Conservation (phyloP, 1,140 invertebrate species). For the Aphaenogaster rudis region DNA sequence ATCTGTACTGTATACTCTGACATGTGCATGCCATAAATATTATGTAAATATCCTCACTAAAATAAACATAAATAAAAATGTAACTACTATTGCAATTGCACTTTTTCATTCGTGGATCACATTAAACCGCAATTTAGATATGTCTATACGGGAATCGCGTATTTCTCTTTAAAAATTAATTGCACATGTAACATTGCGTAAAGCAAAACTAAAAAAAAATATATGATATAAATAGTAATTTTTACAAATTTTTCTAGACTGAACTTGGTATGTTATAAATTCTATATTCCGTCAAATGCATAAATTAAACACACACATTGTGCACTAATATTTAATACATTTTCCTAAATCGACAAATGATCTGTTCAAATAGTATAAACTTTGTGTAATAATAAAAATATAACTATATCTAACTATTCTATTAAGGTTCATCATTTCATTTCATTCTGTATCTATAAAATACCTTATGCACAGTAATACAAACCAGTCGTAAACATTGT, state of each 20-base stretch:
- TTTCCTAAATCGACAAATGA: slow-evolving; percentile 29
- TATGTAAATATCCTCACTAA: slow-evolving; percentile 27
- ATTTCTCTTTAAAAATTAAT: slow-evolving; percentile 14
- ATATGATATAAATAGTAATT: slow-evolving; percentile 21
- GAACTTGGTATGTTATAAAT: neutral
- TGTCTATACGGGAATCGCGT: neutral
- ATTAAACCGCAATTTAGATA: neutral
- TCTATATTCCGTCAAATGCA: slow-evolving; percentile 44
- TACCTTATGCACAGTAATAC: slow-evolving; percentile 80
- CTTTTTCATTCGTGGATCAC: neutral
- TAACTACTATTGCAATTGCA: slow-evolving; percentile 16
- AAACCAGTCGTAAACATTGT: slow-evolving; percentile 98
- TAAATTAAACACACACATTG: slow-evolving; percentile 23
- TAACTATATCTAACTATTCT: slow-evolving; percentile 54
- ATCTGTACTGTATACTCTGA: slow-evolving; percentile 25
- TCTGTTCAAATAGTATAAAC: slow-evolving; percentile 17
- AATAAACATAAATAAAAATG: slow-evolving; percentile 43
- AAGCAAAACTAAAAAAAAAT: slow-evolving; percentile 18
- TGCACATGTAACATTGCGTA: slow-evolving; percentile 26
- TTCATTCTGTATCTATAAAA: slow-evolving; percentile 35
- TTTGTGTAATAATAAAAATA: slow-evolving; percentile 6
- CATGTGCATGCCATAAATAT: slow-evolving; percentile 35
- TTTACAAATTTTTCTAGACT: slow-evolving; percentile 6
- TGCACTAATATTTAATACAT: slow-evolving; percentile 40
- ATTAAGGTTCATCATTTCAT: slow-evolving; percentile 16